Base-by-base conservation (phyloP, 2,888 invertebrate species). In the Gryllus longicercus region DNA sequence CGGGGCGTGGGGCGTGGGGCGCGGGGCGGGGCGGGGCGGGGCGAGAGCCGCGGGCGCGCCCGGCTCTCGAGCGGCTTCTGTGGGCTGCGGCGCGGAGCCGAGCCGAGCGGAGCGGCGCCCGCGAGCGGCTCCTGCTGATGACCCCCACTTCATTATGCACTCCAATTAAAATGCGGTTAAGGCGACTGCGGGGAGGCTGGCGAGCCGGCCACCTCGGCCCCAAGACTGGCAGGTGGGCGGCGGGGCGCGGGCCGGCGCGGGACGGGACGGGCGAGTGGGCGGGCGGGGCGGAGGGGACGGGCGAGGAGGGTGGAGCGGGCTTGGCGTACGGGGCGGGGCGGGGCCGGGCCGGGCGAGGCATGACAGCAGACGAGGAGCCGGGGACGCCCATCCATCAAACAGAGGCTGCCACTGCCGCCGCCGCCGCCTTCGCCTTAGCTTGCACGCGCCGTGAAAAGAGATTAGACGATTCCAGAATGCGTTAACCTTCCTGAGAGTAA, bases 111-210 rank as follows among this genome's bases (percentile, higher is more conserved):
- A 38, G 38, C 38, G 38, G 63, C 63, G 63, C 16, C 63, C 63
- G 63, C 16, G 63, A 14, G 63, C 63, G 63, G 63, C 63, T 63
- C n/a, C 63, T 14, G 63, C 63, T 63, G 63, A 63, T 63, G 63
- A 63, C 63, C 63, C 38, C 63, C 63, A 63, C 16, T 63, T 63
- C 63, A 63, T 63, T 63, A 63, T 63, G 63, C 63, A 63, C 63
- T 63, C 63, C 63, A 63, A 63, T 63, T 63, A 63, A 63, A 63
- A 63, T 63, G 63, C 63, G 63, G 63, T 63, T 63, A 63, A 63
- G 63, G 14, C 63, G 16, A 63, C 63, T 14, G 63, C 63, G 63
- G 63, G 16, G 63, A n/a, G 16, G 63, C 63, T 63, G 63, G 63
- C n/a, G 38, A 38, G 38, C 38, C 8, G 38, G 38, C 38, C 38